Percentiles rank a stretch among this genome's conserved stretches.
phyloP scores from a whole-genome alignment of 2,113 vertebrate genomes.

The Pagrus major region DNA sequence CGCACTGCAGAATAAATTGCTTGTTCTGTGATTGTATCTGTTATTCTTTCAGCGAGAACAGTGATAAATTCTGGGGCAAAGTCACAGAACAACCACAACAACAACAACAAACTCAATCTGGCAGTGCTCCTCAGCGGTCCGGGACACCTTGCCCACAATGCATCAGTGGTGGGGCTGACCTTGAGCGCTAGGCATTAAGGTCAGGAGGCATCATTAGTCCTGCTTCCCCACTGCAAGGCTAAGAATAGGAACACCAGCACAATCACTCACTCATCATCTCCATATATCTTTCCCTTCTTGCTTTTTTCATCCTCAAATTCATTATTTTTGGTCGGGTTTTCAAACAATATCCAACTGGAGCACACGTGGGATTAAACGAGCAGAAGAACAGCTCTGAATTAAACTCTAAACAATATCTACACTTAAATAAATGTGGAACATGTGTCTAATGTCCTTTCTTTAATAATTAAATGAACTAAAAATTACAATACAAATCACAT shows the following conservation, averaged over 20 bases:
- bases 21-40: slow-evolving; percentile 61
- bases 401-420: slow-evolving; percentile 1
- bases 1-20: slow-evolving; percentile 44
- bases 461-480: not conserved
- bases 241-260: slow-evolving; percentile 72
- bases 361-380: slow-evolving; percentile 10
- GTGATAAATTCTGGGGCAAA: slow-evolving; percentile 80
- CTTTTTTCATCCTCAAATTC: slow-evolving; percentile 4
- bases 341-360: slow-evolving; percentile 21
- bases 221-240: slow-evolving; percentile 65
- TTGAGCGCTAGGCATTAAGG: slow-evolving; percentile 79
- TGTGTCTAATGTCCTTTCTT: not conserved
- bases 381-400: slow-evolving; percentile 11
- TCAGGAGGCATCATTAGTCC: slow-evolving; percentile 79
- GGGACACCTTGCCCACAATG: slow-evolving; percentile 80
- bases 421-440: not conserved
- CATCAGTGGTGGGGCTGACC: slow-evolving; percentile 80
- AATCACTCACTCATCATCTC: slow-evolving; percentile 63
- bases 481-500: not conserved
- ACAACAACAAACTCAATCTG: slow-evolving; percentile 76
- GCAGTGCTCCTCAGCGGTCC: slow-evolving; percentile 58
- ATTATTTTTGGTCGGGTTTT: slow-evolving; percentile 4
- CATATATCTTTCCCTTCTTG: slow-evolving; percentile 23
- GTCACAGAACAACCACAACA: slow-evolving; percentile 76
- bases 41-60: slow-evolving; percentile 57